Base-by-base conservation (phyloP, 2,888 invertebrate species). In the Dyspetes luteomarginatus region DNA sequence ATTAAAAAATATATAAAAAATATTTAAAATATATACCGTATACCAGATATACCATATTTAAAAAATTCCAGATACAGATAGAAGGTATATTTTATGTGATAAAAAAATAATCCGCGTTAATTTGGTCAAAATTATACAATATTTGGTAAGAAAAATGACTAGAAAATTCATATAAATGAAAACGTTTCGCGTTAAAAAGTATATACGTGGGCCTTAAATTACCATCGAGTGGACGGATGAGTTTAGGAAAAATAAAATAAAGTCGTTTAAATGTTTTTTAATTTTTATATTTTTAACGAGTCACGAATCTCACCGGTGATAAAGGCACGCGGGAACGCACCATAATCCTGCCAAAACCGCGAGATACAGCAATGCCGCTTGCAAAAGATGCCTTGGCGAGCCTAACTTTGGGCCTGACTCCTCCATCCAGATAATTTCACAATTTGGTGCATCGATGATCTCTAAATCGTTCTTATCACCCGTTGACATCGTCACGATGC, bases 321-420 rank as follows among this genome's bases (percentile, higher is more conserved):
- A 88, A 28, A 89, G 85, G 78, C 86, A 86, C 58, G 85, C 82
- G 48, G 89, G 89, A 81, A 90, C 81, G 81, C 88, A 88, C 90
- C 89, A 91, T 17, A 89, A 83, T 56, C 85, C 86, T 30, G 87
- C 88, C 41, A 89, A 82, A 69, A 89, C 85, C 9, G 86, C 82
- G 41, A 90, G 77, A 81, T 91, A 90, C 65, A 89, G 84, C 22
- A 86, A 83, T 0, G 88, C 86, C n/a, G 87, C 89, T 56, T 88
- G 90, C 55, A 90, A 83, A 41, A 89, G 84, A 69, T 89, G 86
- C 72, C 84, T 86, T 4, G 85, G 86, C 58, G 86, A 85, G 64
- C 82, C 85, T 50, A 84, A 82, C 58, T 85, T 85, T 24, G 78
- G 69, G n/a, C 75, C 78, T 3, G 85, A 85, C 77, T 86, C 82